Percentiles rank a stretch among this genome's conserved stretches.
Evolutionary conservation across 2,797 vertebrate genomes (phyloP).

Genomic region (Poecilia velifera): DNA sequence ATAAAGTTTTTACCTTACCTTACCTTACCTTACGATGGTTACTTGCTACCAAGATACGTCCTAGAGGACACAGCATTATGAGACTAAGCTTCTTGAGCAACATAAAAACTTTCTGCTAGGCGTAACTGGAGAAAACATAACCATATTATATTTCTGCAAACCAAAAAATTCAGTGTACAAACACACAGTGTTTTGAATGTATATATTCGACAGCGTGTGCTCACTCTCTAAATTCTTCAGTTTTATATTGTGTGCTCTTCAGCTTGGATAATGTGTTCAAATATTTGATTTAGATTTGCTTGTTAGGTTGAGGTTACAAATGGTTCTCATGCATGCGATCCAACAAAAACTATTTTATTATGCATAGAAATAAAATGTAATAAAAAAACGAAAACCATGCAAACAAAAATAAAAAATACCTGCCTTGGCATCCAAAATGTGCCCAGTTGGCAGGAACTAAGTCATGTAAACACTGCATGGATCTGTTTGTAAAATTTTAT

Average conservation of each 20-base stretch:
- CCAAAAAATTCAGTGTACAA: neutral
- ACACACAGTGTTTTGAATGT: neutral
- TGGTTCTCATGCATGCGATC: neutral
- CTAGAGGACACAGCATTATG: neutral
- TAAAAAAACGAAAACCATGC: neutral
- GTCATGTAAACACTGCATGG: neutral
- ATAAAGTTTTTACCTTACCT: too few species aligned
- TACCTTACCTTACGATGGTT: neutral
- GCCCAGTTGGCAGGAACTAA: neutral
- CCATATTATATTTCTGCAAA: neutral
- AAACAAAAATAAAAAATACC: neutral
- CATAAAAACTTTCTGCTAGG: neutral
- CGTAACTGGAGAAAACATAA: neutral
- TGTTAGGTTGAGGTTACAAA: neutral
- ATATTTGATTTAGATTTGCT: neutral
- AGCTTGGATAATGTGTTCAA: neutral
- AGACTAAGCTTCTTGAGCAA: neutral
- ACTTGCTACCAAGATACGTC: neutral
- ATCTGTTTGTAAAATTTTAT: neutral
- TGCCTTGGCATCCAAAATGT: neutral
- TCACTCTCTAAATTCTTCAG: neutral
- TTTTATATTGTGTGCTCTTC: neutral
- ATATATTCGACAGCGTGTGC: neutral
- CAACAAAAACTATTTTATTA: neutral
- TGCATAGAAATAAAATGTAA: neutral